Conservation (phyloP, 23 tunicate species). For the Botrylloides violaceus region DNA sequence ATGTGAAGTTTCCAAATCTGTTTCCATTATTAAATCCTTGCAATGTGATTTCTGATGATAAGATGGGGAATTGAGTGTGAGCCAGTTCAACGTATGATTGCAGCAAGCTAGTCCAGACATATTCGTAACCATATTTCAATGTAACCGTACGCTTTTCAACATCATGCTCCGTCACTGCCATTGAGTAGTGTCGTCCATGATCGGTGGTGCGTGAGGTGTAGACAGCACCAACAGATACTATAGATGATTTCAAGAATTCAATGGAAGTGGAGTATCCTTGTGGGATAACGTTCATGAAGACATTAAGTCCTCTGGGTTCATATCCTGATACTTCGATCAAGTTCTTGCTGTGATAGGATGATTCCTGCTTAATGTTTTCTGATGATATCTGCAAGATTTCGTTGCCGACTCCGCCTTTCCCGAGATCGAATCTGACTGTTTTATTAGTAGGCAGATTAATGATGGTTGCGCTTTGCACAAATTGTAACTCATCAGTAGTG, state of each 20-base stretch:
- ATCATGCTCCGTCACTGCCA: neutral
- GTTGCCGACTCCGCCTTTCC: slow-evolving; percentile 1
- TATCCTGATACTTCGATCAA: slow-evolving; percentile 5
- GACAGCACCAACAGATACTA: neutral
- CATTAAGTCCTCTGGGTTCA: slow-evolving; percentile 9
- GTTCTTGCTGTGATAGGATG: slow-evolving; percentile 4
- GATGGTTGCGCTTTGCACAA: neutral
- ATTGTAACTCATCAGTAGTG: neutral
- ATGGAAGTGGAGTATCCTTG: slow-evolving; percentile 8
- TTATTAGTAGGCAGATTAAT: neutral
- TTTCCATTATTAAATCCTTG: neutral
- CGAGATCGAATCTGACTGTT: neutral
- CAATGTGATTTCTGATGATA: neutral
- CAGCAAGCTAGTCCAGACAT: neutral
- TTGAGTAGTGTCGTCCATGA: slow-evolving; percentile 2
- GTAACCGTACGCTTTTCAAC: slow-evolving; percentile 3
- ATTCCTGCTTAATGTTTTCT: neutral
- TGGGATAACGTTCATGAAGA: neutral
- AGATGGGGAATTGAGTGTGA: neutral
- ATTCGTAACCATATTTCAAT: neutral
- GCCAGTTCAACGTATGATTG: neutral
- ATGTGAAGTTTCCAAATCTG: neutral
- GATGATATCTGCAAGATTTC: neutral
- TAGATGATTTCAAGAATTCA: neutral
- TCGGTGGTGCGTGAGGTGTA: neutral